These are phyloP conservation scores for Heliconius himera DNA, from an alignment of 1,140 invertebrate species.

Conservation along the genomic window DNA sequence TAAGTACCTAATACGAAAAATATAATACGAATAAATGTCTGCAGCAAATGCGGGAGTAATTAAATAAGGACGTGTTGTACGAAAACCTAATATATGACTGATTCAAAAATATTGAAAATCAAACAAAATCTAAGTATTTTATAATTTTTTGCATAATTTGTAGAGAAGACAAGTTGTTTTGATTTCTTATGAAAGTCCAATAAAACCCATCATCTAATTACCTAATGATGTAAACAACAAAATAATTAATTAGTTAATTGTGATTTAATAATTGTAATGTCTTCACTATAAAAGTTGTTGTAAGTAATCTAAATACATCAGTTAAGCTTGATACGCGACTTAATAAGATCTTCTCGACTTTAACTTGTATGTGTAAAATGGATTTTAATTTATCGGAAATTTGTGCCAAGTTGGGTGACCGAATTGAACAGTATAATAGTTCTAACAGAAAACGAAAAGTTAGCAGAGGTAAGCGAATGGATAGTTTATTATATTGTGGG, in stretches of 20 bases:
- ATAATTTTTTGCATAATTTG: no score
- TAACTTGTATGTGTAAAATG: neutral
- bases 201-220: neutral
- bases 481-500: neutral
- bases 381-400: conserved; percentile 21
- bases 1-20: no score
- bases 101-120: no score
- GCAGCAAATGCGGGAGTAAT: no score
- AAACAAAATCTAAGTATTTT: no score
- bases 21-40: no score
- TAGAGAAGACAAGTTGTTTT: neutral
- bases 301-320: neutral
- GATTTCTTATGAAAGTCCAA: neutral
- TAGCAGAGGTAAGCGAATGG: neutral
- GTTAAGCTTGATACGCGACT: neutral
- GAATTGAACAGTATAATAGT: conserved; percentile 23
- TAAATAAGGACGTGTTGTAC: no score
- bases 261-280: neutral
- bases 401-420: conserved; percentile 27
- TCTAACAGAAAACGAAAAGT: neutral
- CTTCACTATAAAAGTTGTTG: neutral
- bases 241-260: neutral
- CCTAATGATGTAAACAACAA: neutral
- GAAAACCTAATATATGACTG: no score
- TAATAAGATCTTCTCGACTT: neutral